These are phyloP conservation scores for Delphinapterus leucas DNA, from an alignment of 2,113 vertebrate genomes.

Conservation along the genomic window DNA sequence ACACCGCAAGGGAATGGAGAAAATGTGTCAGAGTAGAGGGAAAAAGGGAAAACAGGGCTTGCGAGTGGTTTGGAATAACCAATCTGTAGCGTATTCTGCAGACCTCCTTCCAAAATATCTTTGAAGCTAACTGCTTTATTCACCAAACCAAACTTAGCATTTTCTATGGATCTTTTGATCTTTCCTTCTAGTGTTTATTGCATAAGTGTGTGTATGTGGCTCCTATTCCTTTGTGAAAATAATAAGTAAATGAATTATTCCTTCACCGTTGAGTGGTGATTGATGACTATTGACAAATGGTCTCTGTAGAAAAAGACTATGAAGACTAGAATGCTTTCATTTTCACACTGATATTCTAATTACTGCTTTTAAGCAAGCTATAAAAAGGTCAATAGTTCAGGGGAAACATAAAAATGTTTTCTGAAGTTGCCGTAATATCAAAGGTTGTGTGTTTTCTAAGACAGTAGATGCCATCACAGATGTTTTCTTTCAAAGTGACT, in stretches of 20 bases:
- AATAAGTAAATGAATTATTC: not conserved
- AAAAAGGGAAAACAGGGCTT: too few relatives aligned
- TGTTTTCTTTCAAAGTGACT: not conserved
- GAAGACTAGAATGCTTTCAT: not conserved
- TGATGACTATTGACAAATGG: not conserved
- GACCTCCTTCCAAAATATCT: not conserved
- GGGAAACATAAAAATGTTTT: not conserved
- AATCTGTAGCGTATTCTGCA: too few relatives aligned
- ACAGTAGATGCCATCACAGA: not conserved
- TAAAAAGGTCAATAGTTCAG: not conserved
- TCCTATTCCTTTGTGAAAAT: not conserved
- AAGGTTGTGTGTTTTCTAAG: not conserved
- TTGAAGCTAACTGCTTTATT: too few relatives aligned
- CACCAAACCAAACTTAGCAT: too few relatives aligned
- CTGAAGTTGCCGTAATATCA: not conserved
- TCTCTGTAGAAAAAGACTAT: not conserved
- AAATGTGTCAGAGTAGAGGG: not conserved
- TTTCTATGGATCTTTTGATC: not conserved
- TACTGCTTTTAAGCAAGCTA: not conserved
- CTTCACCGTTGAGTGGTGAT: not conserved
- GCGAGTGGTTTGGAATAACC: too few relatives aligned
- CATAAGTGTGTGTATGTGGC: not conserved
- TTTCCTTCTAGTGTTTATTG: too few relatives aligned
- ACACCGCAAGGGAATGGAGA: rapidly evolving
- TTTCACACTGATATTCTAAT: not conserved